Evolutionary conservation across 1,140 invertebrate species (phyloP).

Genomic region (Drosophila ambigua): DNA sequence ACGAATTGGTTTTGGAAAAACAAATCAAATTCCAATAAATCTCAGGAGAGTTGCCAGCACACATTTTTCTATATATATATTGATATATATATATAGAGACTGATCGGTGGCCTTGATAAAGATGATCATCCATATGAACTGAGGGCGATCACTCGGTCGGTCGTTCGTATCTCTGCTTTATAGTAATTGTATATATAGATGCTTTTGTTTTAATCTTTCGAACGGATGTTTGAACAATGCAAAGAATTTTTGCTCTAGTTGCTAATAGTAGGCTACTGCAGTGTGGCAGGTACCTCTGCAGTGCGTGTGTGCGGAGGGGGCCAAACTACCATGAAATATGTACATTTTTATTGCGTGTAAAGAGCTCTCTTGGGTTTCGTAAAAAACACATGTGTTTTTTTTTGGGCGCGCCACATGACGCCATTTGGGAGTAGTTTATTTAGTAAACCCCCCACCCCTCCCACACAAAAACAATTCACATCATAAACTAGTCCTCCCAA

Average conservation of each 20-base stretch:
- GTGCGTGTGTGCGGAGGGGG: neutral
- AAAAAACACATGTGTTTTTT: conserved; percentile 25
- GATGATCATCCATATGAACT: conserved; percentile 67
- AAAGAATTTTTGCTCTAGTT: conserved; percentile 63
- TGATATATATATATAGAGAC: conserved; percentile 41
- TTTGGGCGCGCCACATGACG: conserved; percentile 71
- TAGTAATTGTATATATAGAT: conserved; percentile 32
- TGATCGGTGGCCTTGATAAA: conserved; percentile 72
- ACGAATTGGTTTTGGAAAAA: conserved; percentile 11
- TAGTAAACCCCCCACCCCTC: conserved; percentile 34
- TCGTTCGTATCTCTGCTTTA: conserved; percentile 19
- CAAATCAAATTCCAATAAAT: conserved; percentile 48
- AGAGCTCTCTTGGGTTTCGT: conserved; percentile 28
- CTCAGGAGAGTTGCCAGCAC: conserved; percentile 34
- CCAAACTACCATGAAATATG: conserved; percentile 56
- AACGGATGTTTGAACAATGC: conserved; percentile 69
- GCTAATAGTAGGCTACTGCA: neutral
- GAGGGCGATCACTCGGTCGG: conserved; percentile 1
- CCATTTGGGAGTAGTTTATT: conserved; percentile 58
- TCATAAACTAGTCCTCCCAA: conserved; percentile 21
- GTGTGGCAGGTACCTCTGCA: neutral
- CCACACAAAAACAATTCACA: conserved; percentile 13
- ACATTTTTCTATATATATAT: conserved; percentile 25
- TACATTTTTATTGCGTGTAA: conserved; percentile 67
- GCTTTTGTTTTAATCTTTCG: conserved; percentile 52